These are phyloP conservation scores for Lerema accius DNA, from an alignment of 1,140 invertebrate species.

Conservation along the genomic window DNA sequence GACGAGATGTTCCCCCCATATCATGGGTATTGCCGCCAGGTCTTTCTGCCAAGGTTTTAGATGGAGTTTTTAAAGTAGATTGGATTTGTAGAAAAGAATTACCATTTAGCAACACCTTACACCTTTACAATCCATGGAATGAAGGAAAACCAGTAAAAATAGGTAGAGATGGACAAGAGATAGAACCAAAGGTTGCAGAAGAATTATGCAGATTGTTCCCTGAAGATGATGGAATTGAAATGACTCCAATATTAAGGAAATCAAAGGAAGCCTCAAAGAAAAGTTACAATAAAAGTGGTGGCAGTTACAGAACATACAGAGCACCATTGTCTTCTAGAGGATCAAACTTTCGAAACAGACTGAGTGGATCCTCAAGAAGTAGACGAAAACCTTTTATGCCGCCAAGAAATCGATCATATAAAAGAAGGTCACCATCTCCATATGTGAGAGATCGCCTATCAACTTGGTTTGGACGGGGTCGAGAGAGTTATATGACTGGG, in stretches of 20 bases:
- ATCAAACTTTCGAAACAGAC: slow-evolving; percentile 69
- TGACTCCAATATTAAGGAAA: slow-evolving; percentile 94
- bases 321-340: slow-evolving; percentile 70
- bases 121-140: slow-evolving; percentile 99
- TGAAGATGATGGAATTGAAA: slow-evolving; percentile 95
- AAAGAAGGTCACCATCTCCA: slow-evolving; percentile 84
- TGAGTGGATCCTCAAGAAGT: slow-evolving; percentile 70
- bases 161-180: slow-evolving; percentile 98
- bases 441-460: slow-evolving; percentile 73
- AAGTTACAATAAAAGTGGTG: slow-evolving; percentile 83
- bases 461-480: slow-evolving; percentile 76
- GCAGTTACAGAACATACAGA: slow-evolving; percentile 79
- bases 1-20: slow-evolving; percentile 93
- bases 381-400: slow-evolving; percentile 81
- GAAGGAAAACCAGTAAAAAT: slow-evolving; percentile 99
- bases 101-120: slow-evolving; percentile 95
- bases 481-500: slow-evolving; percentile 76
- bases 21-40: slow-evolving; percentile 98
- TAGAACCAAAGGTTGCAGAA: slow-evolving; percentile 97
- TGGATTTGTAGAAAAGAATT: slow-evolving; percentile 98
- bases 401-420: slow-evolving; percentile 82
- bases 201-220: slow-evolving; percentile 97
- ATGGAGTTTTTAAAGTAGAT: slow-evolving; percentile 97
- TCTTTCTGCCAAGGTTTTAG: slow-evolving; percentile 94
- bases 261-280: slow-evolving; percentile 92